phyloP scores from a whole-genome alignment of 2,888 invertebrate genomes.

The Bombylius discolor region DNA sequence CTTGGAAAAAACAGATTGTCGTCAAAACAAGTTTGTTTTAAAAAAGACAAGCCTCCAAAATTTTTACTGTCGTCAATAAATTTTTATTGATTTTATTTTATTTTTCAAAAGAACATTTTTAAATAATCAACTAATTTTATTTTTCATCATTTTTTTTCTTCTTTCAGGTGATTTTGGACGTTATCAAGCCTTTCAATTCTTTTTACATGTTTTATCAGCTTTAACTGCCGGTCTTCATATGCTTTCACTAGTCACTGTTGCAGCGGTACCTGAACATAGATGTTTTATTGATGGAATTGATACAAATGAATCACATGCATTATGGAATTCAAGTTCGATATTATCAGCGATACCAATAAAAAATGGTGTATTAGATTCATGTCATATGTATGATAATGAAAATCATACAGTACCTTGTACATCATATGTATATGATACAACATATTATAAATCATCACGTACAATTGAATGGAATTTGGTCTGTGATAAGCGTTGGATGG shows the following conservation, averaged over 20 bases:
- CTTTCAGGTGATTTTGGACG: slow-evolving; percentile 66
- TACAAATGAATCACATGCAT: slow-evolving; percentile 37
- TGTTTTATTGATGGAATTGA: slow-evolving; percentile 42
- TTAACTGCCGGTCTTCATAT: slow-evolving; percentile 72
- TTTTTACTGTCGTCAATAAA: no score
- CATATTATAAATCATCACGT: slow-evolving; percentile 57
- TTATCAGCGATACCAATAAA: slow-evolving; percentile 44
- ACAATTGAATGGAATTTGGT: slow-evolving; percentile 75
- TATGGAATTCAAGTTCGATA: slow-evolving; percentile 44
- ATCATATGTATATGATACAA: slow-evolving; percentile 58
- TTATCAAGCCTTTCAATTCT: slow-evolving; percentile 67
- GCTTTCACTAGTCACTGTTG: slow-evolving; percentile 67
- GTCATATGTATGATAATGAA: slow-evolving; percentile 40
- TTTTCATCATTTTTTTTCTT: background rate
- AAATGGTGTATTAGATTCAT: slow-evolving; percentile 49
- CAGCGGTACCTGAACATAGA: slow-evolving; percentile 55
- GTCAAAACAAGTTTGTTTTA: no score
- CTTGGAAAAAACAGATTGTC: no score
- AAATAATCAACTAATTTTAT: background rate
- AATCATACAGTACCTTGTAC: slow-evolving; percentile 38
- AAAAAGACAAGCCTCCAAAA: no score
- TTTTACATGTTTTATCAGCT: slow-evolving; percentile 61
- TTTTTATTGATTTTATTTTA: no score
- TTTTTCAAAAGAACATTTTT: no score
- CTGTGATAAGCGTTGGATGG: slow-evolving; percentile 68